Evolutionary conservation across 2,113 vertebrate species (phyloP).

Genomic region (Albula glossodonta): DNA sequence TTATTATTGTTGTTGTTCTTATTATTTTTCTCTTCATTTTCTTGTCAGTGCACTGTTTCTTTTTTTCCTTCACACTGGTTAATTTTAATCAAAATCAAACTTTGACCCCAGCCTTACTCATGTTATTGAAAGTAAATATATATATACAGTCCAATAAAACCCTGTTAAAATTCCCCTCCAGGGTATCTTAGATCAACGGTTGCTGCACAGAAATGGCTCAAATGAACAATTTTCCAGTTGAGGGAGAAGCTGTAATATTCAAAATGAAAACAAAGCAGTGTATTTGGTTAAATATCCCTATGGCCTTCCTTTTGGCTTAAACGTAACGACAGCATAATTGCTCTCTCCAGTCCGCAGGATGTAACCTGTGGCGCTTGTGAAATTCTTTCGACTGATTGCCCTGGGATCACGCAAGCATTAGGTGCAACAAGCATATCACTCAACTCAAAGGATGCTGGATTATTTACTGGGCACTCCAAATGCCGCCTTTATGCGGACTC

Average conservation of each 20-base stretch:
- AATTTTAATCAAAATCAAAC: background rate
- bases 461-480: background rate
- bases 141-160: background rate
- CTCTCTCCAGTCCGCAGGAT: background rate
- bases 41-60: background rate
- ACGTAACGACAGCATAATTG: background rate
- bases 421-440: background rate
- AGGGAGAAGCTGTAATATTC: conserved; percentile 15
- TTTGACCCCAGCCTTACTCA: background rate
- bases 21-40: conserved; percentile 15
- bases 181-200: conserved; percentile 15
- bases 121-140: background rate
- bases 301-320: background rate
- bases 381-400: background rate
- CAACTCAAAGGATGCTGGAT: background rate
- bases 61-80: background rate
- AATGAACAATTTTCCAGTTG: conserved; percentile 35
- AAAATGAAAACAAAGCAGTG: background rate
- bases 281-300: background rate
- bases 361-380: background rate
- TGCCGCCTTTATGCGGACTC: background rate
- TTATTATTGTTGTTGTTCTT: conserved; percentile 19
- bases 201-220: conserved; percentile 23
- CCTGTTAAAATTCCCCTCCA: background rate
- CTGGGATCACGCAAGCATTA: background rate